Conservation (phyloP, 2,888 invertebrate genomes). For the Onthophagus sagittarius region DNA sequence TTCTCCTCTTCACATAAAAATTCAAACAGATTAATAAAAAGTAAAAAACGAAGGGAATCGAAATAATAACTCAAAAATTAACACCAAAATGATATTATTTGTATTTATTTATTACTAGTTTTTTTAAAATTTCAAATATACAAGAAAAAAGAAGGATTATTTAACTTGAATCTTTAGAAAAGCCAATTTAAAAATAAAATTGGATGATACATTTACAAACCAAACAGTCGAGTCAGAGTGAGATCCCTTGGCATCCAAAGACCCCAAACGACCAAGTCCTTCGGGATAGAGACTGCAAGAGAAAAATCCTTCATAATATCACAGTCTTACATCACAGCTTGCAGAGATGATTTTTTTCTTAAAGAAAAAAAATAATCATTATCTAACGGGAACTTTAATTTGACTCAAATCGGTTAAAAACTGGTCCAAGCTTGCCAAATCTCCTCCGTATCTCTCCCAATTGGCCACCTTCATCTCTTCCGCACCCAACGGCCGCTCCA, state of each 20-base stretch:
- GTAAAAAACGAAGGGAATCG: not conserved
- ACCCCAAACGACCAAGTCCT: slow-evolving; percentile 25
- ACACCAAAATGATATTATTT: slow-evolving; percentile 1
- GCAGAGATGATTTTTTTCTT: slow-evolving; percentile 19
- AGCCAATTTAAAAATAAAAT: slow-evolving; percentile 26
- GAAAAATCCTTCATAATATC: slow-evolving; percentile 47
- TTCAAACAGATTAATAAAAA: slow-evolving; percentile 26
- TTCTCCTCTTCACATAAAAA: slow-evolving; percentile 25
- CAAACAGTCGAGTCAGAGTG: slow-evolving; percentile 33
- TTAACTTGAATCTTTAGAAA: slow-evolving; percentile 21
- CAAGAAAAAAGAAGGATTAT: slow-evolving; percentile 11
- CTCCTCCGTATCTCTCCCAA: slow-evolving; percentile 50
- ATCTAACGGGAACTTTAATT: slow-evolving; percentile 51
- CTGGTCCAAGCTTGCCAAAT: slow-evolving; percentile 61
- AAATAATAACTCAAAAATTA: slow-evolving; percentile 12
- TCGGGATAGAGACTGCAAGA: slow-evolving; percentile 42
- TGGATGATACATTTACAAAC: slow-evolving; percentile 43
- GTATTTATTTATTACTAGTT: slow-evolving; percentile 13
- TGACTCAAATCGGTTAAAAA: slow-evolving; percentile 63
- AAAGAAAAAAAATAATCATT: slow-evolving; percentile 39
- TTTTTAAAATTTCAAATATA: slow-evolving; percentile 20
- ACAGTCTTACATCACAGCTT: slow-evolving; percentile 34
- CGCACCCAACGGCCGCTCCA: not conserved
- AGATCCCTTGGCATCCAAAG: slow-evolving; percentile 24
- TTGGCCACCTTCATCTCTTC: not conserved